phyloP scores from a whole-genome alignment of 2,113 vertebrate species.

The Lophotis ruficrista region DNA sequence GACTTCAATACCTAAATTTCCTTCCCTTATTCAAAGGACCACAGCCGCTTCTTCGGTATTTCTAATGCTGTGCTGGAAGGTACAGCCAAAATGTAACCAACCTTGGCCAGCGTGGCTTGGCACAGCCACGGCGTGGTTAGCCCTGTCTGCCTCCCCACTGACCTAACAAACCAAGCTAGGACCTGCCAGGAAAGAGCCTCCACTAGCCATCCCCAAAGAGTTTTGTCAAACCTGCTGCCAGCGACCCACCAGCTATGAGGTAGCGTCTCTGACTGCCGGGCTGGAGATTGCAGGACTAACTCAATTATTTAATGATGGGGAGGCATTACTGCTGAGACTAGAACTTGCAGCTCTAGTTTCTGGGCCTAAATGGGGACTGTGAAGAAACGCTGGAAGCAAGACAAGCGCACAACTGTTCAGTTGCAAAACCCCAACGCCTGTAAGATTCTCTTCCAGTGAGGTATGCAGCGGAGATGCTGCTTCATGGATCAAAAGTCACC shows the following conservation, averaged over 20 bases:
- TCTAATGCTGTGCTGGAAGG: background rate
- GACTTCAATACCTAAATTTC: background rate
- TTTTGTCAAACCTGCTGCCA: conserved; percentile 38
- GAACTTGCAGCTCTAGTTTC: conserved; percentile 42
- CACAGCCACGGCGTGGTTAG: background rate
- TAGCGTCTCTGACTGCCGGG: conserved; percentile 54
- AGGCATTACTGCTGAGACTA: conserved; percentile 33
- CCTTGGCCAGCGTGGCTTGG: conserved; percentile 36
- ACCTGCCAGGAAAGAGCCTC: conserved; percentile 58
- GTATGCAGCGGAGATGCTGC: background rate
- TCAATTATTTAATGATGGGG: conserved; percentile 67
- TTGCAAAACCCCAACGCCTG: background rate
- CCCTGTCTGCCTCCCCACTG: conserved; percentile 34
- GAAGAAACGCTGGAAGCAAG: conserved; percentile 35
- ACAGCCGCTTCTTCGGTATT: background rate
- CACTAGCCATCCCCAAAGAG: background rate
- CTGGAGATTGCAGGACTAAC: conserved; percentile 12
- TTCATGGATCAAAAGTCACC: background rate
- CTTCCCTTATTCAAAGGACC: background rate
- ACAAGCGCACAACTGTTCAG: background rate
- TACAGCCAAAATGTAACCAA: background rate
- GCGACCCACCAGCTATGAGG: conserved; percentile 62
- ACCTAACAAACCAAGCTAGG: conserved; percentile 64
- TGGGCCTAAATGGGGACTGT: background rate
- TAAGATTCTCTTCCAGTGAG: background rate